phyloP scores from a whole-genome alignment of 2,888 invertebrate species.

The Lithophane socia region DNA sequence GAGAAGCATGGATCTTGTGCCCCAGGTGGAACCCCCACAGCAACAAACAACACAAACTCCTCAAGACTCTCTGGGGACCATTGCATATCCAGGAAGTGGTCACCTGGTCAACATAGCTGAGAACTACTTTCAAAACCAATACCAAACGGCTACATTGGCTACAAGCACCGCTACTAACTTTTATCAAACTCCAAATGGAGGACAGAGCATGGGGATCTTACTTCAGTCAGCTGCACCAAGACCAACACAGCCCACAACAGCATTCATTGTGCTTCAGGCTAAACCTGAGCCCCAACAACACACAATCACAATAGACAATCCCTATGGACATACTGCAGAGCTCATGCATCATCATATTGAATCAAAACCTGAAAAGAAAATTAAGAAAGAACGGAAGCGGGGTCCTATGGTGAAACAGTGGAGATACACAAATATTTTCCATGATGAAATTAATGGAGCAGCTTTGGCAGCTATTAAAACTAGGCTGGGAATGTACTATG shows the following conservation, averaged over 20 bases:
- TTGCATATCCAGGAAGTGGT: constrained; percentile 86
- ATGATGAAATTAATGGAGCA: constrained; percentile 90
- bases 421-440: constrained; percentile 90
- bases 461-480: constrained; percentile 89
- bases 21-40: constrained; percentile 73
- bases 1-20: constrained; percentile 77
- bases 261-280: constrained; percentile 86
- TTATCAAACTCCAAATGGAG: constrained; percentile 85
- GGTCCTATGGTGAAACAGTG: constrained; percentile 89
- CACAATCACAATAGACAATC: constrained; percentile 78
- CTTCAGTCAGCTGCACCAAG: constrained; percentile 82
- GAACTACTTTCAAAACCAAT: constrained; percentile 88
- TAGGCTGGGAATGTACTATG: constrained; percentile 88
- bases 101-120: constrained; percentile 88
- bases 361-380: constrained; percentile 77
- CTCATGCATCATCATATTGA: constrained; percentile 67
- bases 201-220: constrained; percentile 86
- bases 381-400: constrained; percentile 85
- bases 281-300: constrained; percentile 83
- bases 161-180: constrained; percentile 82
- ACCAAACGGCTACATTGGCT: constrained; percentile 82
- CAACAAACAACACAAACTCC: constrained; percentile 71
- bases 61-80: constrained; percentile 81
- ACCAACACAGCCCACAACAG: constrained; percentile 82
- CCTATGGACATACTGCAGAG: constrained; percentile 74